Evolutionary conservation across 2,797 vertebrate genomes (phyloP).

Genomic region (Okamejei kenojei): DNA sequence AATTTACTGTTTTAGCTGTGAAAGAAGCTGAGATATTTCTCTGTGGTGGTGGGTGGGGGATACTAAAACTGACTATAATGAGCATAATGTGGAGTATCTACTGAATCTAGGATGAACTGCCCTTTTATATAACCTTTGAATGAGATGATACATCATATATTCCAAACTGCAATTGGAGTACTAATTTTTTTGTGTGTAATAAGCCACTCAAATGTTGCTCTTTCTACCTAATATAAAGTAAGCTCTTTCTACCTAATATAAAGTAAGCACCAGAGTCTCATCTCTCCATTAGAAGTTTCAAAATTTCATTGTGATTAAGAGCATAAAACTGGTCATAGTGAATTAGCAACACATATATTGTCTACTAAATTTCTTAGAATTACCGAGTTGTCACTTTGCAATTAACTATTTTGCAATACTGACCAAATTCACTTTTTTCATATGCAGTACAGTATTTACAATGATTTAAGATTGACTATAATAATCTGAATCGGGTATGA

Average conservation of each 20-base stretch:
- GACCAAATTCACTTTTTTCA: not conserved
- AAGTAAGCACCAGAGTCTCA: too few species aligned
- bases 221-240: not conserved
- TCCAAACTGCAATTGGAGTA: not conserved
- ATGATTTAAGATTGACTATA: not conserved
- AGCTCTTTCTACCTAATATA: not conserved
- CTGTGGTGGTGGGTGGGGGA: conserved; percentile 61
- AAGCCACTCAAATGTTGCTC: not conserved
- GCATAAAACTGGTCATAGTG: not conserved
- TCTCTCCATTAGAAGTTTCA: not conserved
- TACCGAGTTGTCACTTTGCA: not conserved
- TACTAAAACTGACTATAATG: conserved; percentile 48
- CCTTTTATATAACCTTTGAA: conserved; percentile 3
- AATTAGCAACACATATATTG: not conserved
- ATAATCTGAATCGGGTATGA: not conserved
- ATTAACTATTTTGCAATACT: not conserved
- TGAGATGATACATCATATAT: not conserved
- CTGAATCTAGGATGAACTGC: not conserved
- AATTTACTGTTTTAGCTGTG: conserved; percentile 59
- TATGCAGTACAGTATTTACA: too few species aligned
- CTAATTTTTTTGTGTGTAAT: not conserved
- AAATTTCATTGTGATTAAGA: not conserved
- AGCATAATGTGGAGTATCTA: conserved; percentile 18
- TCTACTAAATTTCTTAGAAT: not conserved
- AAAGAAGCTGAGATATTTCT: conserved; percentile 60